These are phyloP conservation scores for Sebastes baramenuke DNA, from an alignment of 2,797 vertebrate species.

Conservation along the genomic window DNA sequence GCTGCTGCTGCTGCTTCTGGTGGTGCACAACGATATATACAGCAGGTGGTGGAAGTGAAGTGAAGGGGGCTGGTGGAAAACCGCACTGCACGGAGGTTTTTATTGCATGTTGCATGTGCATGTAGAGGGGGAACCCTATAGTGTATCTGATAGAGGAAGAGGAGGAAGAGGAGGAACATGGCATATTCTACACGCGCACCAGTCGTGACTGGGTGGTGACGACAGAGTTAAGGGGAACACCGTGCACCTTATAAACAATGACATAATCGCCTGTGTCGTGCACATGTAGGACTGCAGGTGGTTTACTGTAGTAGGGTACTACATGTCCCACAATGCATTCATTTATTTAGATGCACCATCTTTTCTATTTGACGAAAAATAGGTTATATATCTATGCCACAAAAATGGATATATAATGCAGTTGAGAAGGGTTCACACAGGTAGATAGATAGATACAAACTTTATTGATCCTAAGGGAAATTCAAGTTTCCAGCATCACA, in stretches of 20 bases:
- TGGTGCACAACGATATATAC: background rate
- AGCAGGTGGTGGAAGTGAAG: background rate
- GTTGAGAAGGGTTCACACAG: background rate
- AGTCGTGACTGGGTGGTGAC: slow-evolving; percentile 73
- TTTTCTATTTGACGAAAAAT: too few species aligned
- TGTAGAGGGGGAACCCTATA: slow-evolving; percentile 10
- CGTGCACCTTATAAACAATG: background rate
- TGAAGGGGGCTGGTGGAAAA: background rate
- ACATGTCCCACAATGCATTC: background rate
- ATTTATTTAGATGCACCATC: too few species aligned
- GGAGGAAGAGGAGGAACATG: slow-evolving; percentile 31
- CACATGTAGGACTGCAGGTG: background rate
- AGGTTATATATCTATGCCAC: background rate
- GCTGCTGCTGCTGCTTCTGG: background rate
- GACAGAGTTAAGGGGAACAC: slow-evolving; percentile 57
- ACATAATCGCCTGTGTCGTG: background rate
- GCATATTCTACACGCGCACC: slow-evolving; percentile 47
- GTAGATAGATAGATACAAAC: too few species aligned
- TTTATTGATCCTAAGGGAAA: too few species aligned
- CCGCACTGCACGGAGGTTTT: slow-evolving; percentile 6
- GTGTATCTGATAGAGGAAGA: slow-evolving; percentile 12
- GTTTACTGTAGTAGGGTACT: too few species aligned
- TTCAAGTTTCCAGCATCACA: too few species aligned
- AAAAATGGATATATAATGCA: background rate
- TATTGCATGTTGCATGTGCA: slow-evolving; percentile 41